These are phyloP conservation scores for Hystrix brachyura DNA, from an alignment of 2,113 vertebrate genomes.

Conservation along the genomic window DNA sequence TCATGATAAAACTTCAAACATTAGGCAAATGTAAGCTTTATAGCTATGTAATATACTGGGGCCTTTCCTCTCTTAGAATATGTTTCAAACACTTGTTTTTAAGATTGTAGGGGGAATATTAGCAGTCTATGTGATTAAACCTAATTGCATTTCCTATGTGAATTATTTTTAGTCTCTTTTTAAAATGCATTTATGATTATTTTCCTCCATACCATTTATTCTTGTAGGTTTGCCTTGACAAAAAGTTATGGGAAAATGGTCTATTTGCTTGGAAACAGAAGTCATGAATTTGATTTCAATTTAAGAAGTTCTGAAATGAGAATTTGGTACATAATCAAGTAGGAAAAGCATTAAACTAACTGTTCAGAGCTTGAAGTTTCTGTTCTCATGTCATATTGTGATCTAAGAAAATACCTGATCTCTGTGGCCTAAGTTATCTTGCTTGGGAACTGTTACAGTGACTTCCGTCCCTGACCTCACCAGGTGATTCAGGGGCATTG, in stretches of 20 bases:
- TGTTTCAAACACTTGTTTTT: slow-evolving; percentile 79
- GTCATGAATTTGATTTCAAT: slow-evolving; percentile 63
- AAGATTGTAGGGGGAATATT: slow-evolving; percentile 74
- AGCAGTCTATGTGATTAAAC: slow-evolving; percentile 83
- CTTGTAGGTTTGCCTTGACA: slow-evolving; percentile 56
- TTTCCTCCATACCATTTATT: slow-evolving; percentile 30
- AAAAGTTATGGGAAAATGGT: slow-evolving; percentile 46
- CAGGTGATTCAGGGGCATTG: background rate
- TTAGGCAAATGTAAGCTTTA: slow-evolving; percentile 76
- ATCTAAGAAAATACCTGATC: slow-evolving; percentile 38
- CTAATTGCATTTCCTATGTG: slow-evolving; percentile 84
- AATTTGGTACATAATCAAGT: slow-evolving; percentile 47
- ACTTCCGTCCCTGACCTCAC: background rate
- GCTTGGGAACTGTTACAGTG: slow-evolving; percentile 11
- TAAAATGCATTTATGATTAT: slow-evolving; percentile 76
- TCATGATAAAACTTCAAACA: slow-evolving; percentile 73
- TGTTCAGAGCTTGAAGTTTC: slow-evolving; percentile 5
- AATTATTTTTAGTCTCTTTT: slow-evolving; percentile 85
- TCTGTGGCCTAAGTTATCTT: background rate
- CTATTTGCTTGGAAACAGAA: slow-evolving; percentile 65
- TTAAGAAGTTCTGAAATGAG: slow-evolving; percentile 71
- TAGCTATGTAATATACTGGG: slow-evolving; percentile 69
- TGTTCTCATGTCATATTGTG: slow-evolving; percentile 39
- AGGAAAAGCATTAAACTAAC: slow-evolving; percentile 26
- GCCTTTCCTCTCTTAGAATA: slow-evolving; percentile 77